phyloP scores from a whole-genome alignment of 2,888 invertebrate genomes.

The Eupeodes luniger region DNA sequence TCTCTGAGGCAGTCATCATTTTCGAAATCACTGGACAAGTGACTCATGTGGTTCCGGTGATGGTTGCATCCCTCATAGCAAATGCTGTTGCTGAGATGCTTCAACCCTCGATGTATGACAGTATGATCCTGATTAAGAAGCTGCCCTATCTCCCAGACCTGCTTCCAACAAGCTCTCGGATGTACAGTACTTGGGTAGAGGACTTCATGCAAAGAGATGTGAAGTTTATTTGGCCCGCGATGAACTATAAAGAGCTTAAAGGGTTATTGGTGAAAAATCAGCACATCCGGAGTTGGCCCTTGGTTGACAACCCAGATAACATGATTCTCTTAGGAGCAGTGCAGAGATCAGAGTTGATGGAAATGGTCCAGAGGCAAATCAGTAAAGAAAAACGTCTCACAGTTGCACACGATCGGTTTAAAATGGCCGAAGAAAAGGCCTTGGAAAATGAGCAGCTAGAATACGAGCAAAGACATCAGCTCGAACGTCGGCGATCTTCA shows the following conservation, averaged over 20 bases:
- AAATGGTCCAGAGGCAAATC: constrained; percentile 93
- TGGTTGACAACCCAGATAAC: constrained; percentile 95
- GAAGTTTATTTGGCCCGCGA: constrained; percentile 94
- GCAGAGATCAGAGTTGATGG: constrained; percentile 94
- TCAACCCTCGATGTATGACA: constrained; percentile 99
- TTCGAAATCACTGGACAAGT: constrained; percentile 99
- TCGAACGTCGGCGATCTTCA: constrained; percentile 87
- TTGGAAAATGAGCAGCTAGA: constrained; percentile 85
- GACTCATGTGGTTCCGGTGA: constrained; percentile 97
- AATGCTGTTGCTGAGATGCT: constrained; percentile 97
- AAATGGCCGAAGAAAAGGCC: constrained; percentile 87
- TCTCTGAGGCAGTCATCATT: constrained; percentile 98
- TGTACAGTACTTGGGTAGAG: constrained; percentile 97
- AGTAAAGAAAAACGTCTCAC: constrained; percentile 90
- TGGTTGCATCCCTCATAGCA: constrained; percentile 97
- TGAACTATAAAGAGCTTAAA: constrained; percentile 95
- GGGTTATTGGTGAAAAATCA: constrained; percentile 89
- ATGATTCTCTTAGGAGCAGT: constrained; percentile 98
- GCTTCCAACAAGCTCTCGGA: constrained; percentile 94
- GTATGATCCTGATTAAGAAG: constrained; percentile 98
- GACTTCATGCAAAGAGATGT: constrained; percentile 98
- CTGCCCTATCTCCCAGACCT: constrained; percentile 98
- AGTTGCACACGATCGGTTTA: constrained; percentile 91
- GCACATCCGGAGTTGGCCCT: constrained; percentile 91
- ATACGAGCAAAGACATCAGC: constrained; percentile 85